These are phyloP conservation scores for Stramonita haemastoma DNA, from an alignment of 2,888 invertebrate genomes.

Conservation along the genomic window DNA sequence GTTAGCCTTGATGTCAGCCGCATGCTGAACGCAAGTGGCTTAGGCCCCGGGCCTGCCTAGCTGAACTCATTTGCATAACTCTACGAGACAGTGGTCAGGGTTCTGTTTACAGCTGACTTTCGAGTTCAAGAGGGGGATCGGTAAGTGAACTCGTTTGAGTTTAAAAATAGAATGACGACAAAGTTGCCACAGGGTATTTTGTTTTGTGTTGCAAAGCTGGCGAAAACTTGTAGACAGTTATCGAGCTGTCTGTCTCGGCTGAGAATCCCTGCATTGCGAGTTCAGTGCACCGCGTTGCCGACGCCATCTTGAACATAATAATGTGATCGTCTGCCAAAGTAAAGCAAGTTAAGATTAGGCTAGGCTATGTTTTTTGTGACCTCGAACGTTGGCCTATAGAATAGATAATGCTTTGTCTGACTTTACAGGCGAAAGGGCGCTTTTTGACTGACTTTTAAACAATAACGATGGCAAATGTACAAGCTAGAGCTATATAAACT, in stretches of 20 bases:
- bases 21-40: not conserved
- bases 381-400: too few relatives aligned
- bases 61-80: constrained; percentile 40
- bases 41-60: not conserved
- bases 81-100: not conserved
- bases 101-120: not conserved
- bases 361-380: too few relatives aligned
- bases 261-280: too few relatives aligned
- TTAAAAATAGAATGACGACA: too few relatives aligned
- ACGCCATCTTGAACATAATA: constrained; percentile 43
- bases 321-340: not conserved
- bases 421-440: not conserved
- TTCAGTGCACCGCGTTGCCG: not conserved
- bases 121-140: not conserved
- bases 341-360: not conserved
- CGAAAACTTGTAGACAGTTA: too few relatives aligned
- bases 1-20: not conserved
- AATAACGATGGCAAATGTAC: not conserved
- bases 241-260: not conserved
- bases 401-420: not conserved
- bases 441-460: too few relatives aligned
- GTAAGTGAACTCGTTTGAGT: constrained; percentile 6
- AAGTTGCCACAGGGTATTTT: too few relatives aligned
- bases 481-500: too few relatives aligned
- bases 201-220: too few relatives aligned